Percentiles rank a stretch among this genome's conserved stretches.
Evolutionary conservation across 2,888 invertebrate species (phyloP).

Genomic region (Zhuqinia jingwanae): DNA sequence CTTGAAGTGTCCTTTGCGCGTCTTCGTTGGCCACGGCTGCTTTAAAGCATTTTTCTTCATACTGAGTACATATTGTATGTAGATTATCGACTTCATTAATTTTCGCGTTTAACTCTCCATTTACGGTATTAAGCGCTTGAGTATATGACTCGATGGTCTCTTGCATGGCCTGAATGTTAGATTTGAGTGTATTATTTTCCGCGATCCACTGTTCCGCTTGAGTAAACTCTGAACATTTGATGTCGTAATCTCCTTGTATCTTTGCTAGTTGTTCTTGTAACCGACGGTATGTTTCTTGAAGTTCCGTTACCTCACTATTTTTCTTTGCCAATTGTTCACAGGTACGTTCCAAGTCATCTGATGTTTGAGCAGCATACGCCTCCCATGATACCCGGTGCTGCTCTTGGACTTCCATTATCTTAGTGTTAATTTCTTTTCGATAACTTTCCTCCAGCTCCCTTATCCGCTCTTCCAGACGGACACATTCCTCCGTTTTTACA

Average conservation of each 20-base stretch:
- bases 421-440: conserved; percentile 48
- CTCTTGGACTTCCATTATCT: conserved; percentile 46
- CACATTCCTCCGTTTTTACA: conserved; percentile 72
- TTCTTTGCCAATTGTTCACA: conserved; percentile 33
- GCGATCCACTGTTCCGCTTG: not conserved
- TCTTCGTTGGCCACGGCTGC: conserved; percentile 25
- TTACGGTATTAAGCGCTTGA: not conserved
- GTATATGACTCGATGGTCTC: not conserved
- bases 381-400: conserved; percentile 42
- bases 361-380: conserved; percentile 4
- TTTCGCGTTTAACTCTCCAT: not conserved
- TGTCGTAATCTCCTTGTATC: conserved; percentile 66
- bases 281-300: conserved; percentile 22
- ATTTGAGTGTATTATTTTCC: not conserved
- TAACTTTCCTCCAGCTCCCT: conserved; percentile 62
- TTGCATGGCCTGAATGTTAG: conserved; percentile 32
- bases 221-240: conserved; percentile 31
- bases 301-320: not conserved
- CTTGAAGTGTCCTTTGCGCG: conserved; percentile 19
- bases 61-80: conserved; percentile 33
- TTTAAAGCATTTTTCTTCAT: conserved; percentile 31
- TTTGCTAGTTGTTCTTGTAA: conserved; percentile 56
- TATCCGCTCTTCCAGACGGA: conserved; percentile 67
- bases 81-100: conserved; percentile 26
- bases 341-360: conserved; percentile 33